Evolutionary conservation across 2,113 vertebrate species (phyloP).

Genomic region (Pluvialis apricaria): DNA sequence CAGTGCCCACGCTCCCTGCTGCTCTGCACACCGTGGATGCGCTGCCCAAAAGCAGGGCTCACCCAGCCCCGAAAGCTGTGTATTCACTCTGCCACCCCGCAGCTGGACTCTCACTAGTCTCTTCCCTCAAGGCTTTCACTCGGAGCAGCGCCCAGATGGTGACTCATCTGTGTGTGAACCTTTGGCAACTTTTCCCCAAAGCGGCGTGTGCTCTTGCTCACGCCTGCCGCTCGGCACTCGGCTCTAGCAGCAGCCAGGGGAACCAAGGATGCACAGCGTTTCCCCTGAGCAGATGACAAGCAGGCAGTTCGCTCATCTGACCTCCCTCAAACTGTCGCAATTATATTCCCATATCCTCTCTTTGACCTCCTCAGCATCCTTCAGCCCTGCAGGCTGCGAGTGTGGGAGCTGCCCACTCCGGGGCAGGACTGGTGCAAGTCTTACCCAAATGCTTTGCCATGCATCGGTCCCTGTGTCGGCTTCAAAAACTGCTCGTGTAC

Average conservation of each 20-base stretch:
- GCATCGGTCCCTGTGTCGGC: neutral
- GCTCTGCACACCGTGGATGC: fast-evolving
- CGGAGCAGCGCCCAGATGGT: neutral
- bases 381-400: neutral
- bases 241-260: neutral
- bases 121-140: neutral
- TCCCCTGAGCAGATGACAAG: neutral
- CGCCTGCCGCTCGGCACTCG: neutral
- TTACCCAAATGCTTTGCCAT: neutral
- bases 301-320: neutral
- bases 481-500: neutral
- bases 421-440: fast-evolving
- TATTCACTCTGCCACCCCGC: neutral
- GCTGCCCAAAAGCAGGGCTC: neutral
- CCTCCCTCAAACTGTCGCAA: neutral
- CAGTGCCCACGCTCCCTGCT: neutral
- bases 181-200: neutral
- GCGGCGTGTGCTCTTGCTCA: neutral
- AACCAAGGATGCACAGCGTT: neutral
- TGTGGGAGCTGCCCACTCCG: fast-evolving
- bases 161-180: neutral
- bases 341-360: neutral
- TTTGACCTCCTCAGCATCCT: neutral
- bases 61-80: neutral
- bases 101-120: neutral